A percentile compares a stretch with the other conserved stretches of the same genome.
These are phyloP conservation scores for Psophia crepitans DNA, from an alignment of 2,113 vertebrate genomes.

Conservation along the genomic window DNA sequence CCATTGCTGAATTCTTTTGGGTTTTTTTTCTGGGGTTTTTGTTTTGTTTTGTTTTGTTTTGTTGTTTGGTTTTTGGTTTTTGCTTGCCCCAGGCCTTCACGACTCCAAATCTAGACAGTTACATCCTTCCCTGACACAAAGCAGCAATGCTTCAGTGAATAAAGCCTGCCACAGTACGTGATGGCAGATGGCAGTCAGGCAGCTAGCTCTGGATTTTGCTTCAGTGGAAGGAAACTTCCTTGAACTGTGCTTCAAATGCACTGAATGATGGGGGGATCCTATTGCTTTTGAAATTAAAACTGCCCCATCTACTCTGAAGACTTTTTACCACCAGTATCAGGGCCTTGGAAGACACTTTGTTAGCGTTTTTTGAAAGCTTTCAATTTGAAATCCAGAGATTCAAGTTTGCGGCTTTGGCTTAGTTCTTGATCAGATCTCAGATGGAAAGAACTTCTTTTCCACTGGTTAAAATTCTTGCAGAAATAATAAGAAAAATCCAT, in stretches of 20 bases:
- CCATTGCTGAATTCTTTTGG: accelerated
- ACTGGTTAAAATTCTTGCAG: background rate
- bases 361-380: background rate
- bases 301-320: background rate
- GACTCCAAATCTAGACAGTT: background rate
- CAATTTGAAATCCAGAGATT: background rate
- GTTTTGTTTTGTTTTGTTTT: too few species aligned
- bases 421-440: background rate
- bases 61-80: background rate
- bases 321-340: background rate
- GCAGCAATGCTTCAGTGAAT: background rate
- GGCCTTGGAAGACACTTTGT: background rate
- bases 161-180: background rate
- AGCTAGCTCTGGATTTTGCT: background rate
- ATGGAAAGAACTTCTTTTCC: background rate
- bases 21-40: background rate
- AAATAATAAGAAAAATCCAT: background rate
- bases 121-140: background rate
- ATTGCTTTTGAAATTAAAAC: background rate
- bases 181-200: background rate
- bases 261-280: background rate
- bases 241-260: background rate
- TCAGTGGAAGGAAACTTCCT: background rate
- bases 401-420: background rate
- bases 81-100: background rate